Evolutionary conservation across 2,113 vertebrate species (phyloP).

Genomic region (Solenodon paradoxus): DNA sequence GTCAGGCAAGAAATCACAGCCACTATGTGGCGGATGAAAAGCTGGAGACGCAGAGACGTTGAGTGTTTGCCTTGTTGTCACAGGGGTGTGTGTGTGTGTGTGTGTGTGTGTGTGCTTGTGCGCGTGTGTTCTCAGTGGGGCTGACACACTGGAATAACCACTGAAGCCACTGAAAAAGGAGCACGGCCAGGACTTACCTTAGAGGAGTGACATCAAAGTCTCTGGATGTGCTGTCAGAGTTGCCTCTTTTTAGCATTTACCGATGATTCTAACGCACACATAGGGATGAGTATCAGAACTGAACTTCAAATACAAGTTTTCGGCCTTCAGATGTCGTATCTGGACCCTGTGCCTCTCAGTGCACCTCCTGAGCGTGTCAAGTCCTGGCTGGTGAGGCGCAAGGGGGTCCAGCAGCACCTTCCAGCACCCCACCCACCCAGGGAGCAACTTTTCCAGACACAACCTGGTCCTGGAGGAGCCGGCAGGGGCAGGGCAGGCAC

Average conservation of each 20-base stretch:
- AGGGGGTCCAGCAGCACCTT: too few species aligned
- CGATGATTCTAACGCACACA: background rate
- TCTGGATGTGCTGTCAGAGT: background rate
- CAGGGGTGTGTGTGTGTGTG: background rate
- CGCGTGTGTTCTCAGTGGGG: background rate
- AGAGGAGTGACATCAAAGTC: background rate
- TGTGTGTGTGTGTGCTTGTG: fast-evolving
- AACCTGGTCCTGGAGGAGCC: too few species aligned
- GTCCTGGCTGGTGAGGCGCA: too few species aligned
- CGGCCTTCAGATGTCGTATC: background rate
- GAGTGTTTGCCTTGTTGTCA: background rate
- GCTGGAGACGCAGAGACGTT: background rate
- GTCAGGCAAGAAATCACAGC: background rate
- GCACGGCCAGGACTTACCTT: background rate
- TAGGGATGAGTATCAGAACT: background rate
- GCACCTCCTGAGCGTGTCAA: too few species aligned
- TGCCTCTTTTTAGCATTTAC: background rate
- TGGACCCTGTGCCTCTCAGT: too few species aligned
- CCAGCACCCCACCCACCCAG: background rate
- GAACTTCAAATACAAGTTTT: background rate
- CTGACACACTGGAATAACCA: background rate
- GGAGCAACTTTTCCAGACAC: background rate
- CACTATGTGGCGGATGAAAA: background rate
- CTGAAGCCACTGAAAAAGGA: background rate
- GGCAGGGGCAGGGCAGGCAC: fast-evolving